Evolutionary conservation across 2,888 invertebrate genomes (phyloP).

Genomic region (Encarsia formosa): DNA sequence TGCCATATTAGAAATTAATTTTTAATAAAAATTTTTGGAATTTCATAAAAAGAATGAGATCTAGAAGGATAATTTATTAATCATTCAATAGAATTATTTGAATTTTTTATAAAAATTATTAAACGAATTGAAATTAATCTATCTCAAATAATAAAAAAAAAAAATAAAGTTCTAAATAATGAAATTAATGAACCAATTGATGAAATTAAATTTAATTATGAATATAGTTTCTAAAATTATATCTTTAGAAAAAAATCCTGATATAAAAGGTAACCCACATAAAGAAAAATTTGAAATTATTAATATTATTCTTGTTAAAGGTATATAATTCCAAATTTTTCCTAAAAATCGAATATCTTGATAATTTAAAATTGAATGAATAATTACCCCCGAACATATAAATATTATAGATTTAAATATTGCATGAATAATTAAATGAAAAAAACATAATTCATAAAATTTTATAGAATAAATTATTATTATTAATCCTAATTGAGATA

Average conservation of each 20-base stretch:
- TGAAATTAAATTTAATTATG: constrained; percentile 30
- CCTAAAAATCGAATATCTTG: constrained; percentile 69
- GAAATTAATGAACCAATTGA: constrained; percentile 31
- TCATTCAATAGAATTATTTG: too few relatives aligned
- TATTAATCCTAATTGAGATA: constrained; percentile 73
- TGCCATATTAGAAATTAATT: too few relatives aligned
- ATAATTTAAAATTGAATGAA: constrained; percentile 61
- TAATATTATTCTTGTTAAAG: constrained; percentile 57
- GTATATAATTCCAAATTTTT: constrained; percentile 52
- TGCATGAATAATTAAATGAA: constrained; percentile 70
- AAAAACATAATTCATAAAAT: constrained; percentile 59
- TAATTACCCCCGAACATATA: constrained; percentile 67
- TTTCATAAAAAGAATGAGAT: too few relatives aligned
- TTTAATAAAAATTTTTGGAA: too few relatives aligned
- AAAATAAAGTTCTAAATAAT: constrained; percentile 32
- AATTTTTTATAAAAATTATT: too few relatives aligned
- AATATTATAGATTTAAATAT: constrained; percentile 74
- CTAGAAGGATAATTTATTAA: too few relatives aligned
- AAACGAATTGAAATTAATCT: too few relatives aligned
- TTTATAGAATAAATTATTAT: constrained; percentile 59
- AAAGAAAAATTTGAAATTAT: constrained; percentile 60
- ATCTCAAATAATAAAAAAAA: constrained; percentile 24
- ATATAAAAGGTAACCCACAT: constrained; percentile 63
- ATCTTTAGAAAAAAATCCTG: constrained; percentile 58
- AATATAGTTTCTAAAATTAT: constrained; percentile 49